Conservation (phyloP, 2,888 invertebrate genomes). For the Acholoe squamosa region DNA sequence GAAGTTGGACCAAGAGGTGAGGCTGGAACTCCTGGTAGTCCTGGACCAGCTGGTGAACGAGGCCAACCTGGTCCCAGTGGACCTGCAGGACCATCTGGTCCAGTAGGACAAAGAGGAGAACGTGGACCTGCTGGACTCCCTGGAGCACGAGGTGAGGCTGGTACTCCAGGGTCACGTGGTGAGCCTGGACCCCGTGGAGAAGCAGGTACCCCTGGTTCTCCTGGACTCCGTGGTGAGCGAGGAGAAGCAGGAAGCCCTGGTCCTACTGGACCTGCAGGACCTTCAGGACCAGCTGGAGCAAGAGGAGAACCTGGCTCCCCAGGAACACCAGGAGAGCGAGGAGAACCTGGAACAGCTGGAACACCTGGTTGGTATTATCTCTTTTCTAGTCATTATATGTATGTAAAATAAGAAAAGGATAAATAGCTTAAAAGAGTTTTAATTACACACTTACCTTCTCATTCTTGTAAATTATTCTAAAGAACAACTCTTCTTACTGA, state of each 20-base stretch:
- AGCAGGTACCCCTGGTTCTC: background rate
- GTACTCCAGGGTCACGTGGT: constrained; percentile 39
- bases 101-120: constrained; percentile 64
- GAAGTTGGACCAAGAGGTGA: constrained; percentile 27
- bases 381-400: too few relatives aligned
- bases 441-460: too few relatives aligned
- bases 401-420: too few relatives aligned
- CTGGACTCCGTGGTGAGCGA: background rate
- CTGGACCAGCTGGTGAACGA: constrained; percentile 64
- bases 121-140: constrained; percentile 43
- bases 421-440: too few relatives aligned
- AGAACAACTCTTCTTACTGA: background rate
- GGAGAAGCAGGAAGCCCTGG: constrained; percentile 25
- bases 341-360: constrained; percentile 66
- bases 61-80: constrained; percentile 64
- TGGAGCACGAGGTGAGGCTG: constrained; percentile 49
- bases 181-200: constrained; percentile 63
- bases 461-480: too few relatives aligned
- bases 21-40: constrained; percentile 61
- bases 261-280: constrained; percentile 14
- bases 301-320: background rate
- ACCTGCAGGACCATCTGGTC: constrained; percentile 64
- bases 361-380: constrained; percentile 52
- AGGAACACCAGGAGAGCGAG: constrained; percentile 57
- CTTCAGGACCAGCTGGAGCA: background rate